A percentile compares a stretch with the other conserved stretches of the same genome.
These are phyloP conservation scores for Chrysaora quinquecirrha DNA, from an alignment of 30 jellyfish, hydroid and myxozoan species.

Conservation along the genomic window DNA sequence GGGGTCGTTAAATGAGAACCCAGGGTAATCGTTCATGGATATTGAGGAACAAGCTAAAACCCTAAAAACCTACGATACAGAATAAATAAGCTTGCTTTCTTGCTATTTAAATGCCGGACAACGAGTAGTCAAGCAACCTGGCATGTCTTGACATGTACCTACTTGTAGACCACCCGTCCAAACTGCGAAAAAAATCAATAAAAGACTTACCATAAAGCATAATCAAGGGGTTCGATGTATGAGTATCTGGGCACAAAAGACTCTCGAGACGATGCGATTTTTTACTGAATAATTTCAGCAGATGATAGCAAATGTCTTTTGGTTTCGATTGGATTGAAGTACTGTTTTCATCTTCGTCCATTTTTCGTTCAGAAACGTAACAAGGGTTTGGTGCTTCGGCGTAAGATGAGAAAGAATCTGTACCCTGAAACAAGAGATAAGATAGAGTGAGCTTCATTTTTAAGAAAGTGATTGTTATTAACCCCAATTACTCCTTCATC, in stretches of 20 bases:
- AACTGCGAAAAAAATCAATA: too few relatives aligned
- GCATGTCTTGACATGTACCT: too few relatives aligned
- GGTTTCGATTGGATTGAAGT: background rate
- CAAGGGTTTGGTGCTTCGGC: constrained; percentile 82
- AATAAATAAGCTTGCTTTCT: too few relatives aligned
- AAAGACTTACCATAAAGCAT: constrained; percentile 79
- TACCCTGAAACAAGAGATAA: constrained; percentile 63
- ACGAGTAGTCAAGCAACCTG: too few relatives aligned
- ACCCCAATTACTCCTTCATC: too few relatives aligned
- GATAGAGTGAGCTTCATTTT: background rate
- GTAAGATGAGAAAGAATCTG: constrained; percentile 69
- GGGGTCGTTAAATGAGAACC: too few relatives aligned
- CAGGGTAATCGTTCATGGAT: too few relatives aligned
- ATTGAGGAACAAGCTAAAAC: too few relatives aligned
- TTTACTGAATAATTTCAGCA: constrained; percentile 75
- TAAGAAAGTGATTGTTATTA: too few relatives aligned
- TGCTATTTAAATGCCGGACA: too few relatives aligned
- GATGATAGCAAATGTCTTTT: constrained; percentile 81
- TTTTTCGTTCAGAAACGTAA: constrained; percentile 27
- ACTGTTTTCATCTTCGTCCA: constrained; percentile 9
- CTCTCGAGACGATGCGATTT: constrained; percentile 81
- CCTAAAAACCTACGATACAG: too few relatives aligned
- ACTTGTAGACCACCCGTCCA: too few relatives aligned
- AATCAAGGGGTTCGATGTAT: constrained; percentile 78
- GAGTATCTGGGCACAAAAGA: constrained; percentile 75